Percentiles rank a stretch among this genome's conserved stretches.
Conservation (phyloP, 1,140 invertebrate genomes). For the Aphelinus certus region DNA sequence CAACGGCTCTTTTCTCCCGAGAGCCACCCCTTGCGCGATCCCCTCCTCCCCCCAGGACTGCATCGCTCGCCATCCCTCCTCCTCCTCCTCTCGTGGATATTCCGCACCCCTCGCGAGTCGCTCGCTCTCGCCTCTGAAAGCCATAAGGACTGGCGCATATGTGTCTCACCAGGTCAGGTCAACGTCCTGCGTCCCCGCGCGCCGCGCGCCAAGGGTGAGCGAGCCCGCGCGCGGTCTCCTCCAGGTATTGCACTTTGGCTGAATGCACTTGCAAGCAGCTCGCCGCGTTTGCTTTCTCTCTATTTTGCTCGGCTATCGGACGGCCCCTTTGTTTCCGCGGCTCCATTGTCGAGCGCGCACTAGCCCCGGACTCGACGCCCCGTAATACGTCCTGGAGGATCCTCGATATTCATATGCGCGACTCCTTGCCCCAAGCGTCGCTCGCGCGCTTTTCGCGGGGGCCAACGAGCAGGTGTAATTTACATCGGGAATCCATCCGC, state of each 20-base stretch:
- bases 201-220: slow-evolving; percentile 32
- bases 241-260: slow-evolving; percentile 53
- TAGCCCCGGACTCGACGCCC: too few species aligned
- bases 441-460: too few species aligned
- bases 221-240: slow-evolving; percentile 48
- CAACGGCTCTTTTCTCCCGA: slow-evolving; percentile 10
- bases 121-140: slow-evolving; percentile 21
- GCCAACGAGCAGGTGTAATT: too few species aligned
- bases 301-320: slow-evolving; percentile 2
- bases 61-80: slow-evolving; percentile 37
- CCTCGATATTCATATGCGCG: too few species aligned
- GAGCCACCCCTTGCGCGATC: slow-evolving; percentile 53
- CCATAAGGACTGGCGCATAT: slow-evolving; percentile 61
- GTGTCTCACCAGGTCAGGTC: slow-evolving; percentile 67
- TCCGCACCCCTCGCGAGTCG: slow-evolving; percentile 8
- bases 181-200: slow-evolving; percentile 55
- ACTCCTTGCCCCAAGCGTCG: too few species aligned
- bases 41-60: slow-evolving; percentile 50
- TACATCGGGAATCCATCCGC: too few species aligned
- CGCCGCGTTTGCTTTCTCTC: slow-evolving; percentile 1
- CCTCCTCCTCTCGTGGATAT: not conserved
- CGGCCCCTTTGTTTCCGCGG: not conserved
- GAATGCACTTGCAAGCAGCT: slow-evolving; percentile 51
- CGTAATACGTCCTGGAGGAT: too few species aligned
- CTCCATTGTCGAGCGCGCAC: too few species aligned